phyloP scores from a whole-genome alignment of 1,140 invertebrate species.

The Penaeus vannamei region DNA sequence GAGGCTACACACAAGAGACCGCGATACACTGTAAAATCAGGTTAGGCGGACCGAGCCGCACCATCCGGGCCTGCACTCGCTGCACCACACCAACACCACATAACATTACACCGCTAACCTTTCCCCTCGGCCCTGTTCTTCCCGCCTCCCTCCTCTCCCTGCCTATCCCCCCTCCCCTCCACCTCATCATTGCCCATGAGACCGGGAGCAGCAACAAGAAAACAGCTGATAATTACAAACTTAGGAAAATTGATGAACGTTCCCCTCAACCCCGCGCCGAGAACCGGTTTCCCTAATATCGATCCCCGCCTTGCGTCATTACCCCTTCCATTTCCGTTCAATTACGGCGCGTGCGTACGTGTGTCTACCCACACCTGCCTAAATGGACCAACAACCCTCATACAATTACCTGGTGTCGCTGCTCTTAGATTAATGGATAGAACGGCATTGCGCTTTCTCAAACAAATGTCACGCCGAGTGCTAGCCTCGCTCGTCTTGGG shows the following conservation, averaged over 20 bases:
- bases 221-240: conserved; percentile 59
- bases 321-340: conserved; percentile 57
- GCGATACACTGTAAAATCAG: no score
- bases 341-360: conserved; percentile 45
- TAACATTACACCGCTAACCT: background rate
- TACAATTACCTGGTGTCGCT: no score
- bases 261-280: conserved; percentile 1
- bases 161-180: background rate
- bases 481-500: no score
- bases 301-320: conserved; percentile 53
- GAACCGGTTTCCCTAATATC: conserved; percentile 43
- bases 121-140: background rate
- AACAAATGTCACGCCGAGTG: no score
- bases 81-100: background rate
- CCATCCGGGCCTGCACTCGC: background rate
- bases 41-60: no score
- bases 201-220: conserved; percentile 27
- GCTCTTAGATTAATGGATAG: no score
- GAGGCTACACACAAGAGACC: no score
- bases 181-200: background rate
- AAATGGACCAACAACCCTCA: no score
- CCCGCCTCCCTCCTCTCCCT: background rate
- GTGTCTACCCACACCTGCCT: conserved; percentile 8
- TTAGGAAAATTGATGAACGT: conserved; percentile 48
- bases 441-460: no score